A percentile compares a stretch with the other conserved stretches of the same genome.
Evolutionary conservation across 2,113 vertebrate species (phyloP).

Genomic region (human (Homo sapiens)): DNA sequence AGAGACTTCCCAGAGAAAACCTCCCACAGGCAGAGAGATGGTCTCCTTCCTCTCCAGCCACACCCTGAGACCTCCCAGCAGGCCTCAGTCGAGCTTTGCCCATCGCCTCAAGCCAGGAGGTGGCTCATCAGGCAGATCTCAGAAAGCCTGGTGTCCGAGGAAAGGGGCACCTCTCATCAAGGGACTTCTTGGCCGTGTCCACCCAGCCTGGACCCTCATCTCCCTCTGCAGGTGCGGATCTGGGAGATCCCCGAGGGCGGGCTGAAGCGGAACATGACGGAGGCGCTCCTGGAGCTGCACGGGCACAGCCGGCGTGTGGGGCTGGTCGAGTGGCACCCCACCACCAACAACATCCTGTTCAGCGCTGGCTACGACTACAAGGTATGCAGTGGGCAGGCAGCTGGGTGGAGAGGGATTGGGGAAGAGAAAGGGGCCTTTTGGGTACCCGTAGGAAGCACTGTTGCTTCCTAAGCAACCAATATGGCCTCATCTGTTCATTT

Average conservation of each 20-base stretch:
- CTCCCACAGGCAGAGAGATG: neutral
- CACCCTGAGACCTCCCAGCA: neutral
- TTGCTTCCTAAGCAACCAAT: neutral
- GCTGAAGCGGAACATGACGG: conserved; percentile 93
- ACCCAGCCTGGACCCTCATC: neutral
- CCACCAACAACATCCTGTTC: conserved; percentile 96
- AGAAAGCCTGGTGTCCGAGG: neutral
- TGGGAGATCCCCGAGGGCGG: conserved; percentile 98
- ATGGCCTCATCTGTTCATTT: neutral
- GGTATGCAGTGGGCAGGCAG: conserved; percentile 79
- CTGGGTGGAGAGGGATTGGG: neutral
- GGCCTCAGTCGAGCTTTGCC: neutral
- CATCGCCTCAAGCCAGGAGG: accelerated
- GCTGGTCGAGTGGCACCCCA: conserved; percentile 98
- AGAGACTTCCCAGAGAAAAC: neutral
- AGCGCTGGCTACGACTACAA: conserved; percentile 99
- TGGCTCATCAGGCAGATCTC: neutral
- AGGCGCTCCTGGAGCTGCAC: conserved; percentile 94
- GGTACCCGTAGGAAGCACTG: too few relatives aligned
- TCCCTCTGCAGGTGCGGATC: conserved; percentile 89
- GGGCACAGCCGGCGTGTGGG: conserved; percentile 97
- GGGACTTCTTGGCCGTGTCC: neutral
- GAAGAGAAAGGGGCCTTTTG: neutral
- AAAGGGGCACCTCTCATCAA: neutral
- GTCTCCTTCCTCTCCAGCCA: neutral